Percentiles rank a stretch among this genome's conserved stretches.
Evolutionary conservation across 2,797 vertebrate species (phyloP).

Genomic region (Pygocentrus nattereri): DNA sequence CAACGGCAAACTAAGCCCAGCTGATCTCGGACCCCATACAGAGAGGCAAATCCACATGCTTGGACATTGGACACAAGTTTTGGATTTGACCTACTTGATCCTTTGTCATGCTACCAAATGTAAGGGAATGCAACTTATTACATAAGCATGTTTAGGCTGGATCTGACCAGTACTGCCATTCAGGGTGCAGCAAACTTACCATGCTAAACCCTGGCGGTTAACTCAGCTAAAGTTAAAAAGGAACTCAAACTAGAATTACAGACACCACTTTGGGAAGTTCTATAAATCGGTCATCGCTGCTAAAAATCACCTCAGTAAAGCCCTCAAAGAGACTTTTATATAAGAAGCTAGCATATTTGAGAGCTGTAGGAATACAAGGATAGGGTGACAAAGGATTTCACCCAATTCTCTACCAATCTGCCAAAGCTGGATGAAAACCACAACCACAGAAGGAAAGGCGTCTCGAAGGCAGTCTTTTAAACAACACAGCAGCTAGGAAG

Average conservation of each 20-base stretch:
- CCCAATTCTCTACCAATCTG: no score
- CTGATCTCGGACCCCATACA: slow-evolving; percentile 5
- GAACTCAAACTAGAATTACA: background rate
- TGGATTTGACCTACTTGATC: slow-evolving; percentile 29
- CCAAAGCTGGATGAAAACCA: no score
- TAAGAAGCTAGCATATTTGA: background rate
- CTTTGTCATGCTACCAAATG: slow-evolving; percentile 11
- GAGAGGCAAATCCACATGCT: background rate
- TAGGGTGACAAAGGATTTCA: no score
- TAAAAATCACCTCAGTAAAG: background rate
- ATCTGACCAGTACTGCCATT: slow-evolving; percentile 46
- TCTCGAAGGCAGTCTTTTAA: background rate
- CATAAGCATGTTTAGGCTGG: slow-evolving; percentile 48
- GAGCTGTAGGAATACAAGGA: background rate
- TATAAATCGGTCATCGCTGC: background rate
- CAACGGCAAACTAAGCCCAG: slow-evolving; percentile 34
- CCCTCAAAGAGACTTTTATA: background rate
- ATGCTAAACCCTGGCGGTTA: slow-evolving; percentile 3
- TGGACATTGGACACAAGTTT: slow-evolving; percentile 32
- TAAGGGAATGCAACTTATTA: slow-evolving; percentile 53
- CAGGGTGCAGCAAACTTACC: background rate
- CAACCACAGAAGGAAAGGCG: background rate
- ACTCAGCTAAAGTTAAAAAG: slow-evolving; percentile 27
- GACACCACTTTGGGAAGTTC: background rate
- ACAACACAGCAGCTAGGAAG: background rate